Evolutionary conservation across 2,113 vertebrate genomes (phyloP), one percentile per base, ranked within the genome.

Genomic region (Solea senegalensis): DNA sequence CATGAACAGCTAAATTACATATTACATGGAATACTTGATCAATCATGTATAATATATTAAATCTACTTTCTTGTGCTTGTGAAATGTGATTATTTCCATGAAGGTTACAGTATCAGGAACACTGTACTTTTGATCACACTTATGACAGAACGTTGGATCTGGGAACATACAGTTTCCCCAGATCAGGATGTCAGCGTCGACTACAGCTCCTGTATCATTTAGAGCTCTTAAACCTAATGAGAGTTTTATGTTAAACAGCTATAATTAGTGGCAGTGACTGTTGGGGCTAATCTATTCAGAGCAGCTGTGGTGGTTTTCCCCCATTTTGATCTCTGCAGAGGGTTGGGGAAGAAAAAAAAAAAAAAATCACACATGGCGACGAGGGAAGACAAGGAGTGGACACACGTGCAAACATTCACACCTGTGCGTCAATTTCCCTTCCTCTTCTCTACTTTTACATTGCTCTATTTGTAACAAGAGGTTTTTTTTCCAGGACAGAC

Each of bases 201-300:
- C 55, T 46, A 74, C 48, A 46, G 63, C 72, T 59, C 39, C 71
- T 58, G 78, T 68, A 68, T 85, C 79, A 86, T 81, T 81, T 85
- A 74, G 40, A 84, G 88, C 85, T 87, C 83, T 87, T 79, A 74
- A 78, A 84, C 62, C 53, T 80, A 89, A 87, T 88, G 78, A 84
- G 72, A 65, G 79, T 82, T 89, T 80, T 69, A 88, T 90, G 88
- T 87, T 91, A 88, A 90, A 91, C 83, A 90, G 85, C 86, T 57
- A 3, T 90, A 90, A 91, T 89, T 90, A 87, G 78, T 80, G 83
- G 53, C 81, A 76, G 65, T 90, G 82, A 91, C 86, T 89, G 88
- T 86, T 83, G 58, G 69, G 60, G 77, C 78, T 87, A 86, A 89
- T 87, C 85, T 90, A 89, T 85, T 89, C 83, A 27, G 69, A 79